A percentile compares a stretch with the other conserved stretches of the same genome.
Conservation (phyloP, 2,797 vertebrate species). For the Eurystomus glaucurus region DNA sequence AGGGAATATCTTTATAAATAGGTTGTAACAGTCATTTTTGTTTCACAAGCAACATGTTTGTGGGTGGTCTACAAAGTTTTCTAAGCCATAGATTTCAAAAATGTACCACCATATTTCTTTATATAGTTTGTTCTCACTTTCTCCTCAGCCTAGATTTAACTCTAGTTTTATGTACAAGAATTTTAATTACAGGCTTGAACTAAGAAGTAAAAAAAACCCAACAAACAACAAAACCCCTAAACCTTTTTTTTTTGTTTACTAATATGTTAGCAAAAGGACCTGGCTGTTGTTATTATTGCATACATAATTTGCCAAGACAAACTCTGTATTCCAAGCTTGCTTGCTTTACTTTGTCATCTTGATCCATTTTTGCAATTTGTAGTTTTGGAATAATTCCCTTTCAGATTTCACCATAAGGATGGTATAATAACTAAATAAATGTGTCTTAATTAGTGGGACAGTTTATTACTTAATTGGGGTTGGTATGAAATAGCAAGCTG, state of each 20-base stretch:
- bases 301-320: neutral
- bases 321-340: neutral
- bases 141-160: neutral
- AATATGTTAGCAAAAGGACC: neutral
- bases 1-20: neutral
- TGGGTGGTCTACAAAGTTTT: neutral
- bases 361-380: neutral
- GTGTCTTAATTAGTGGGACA: neutral
- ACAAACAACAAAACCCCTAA: accelerated
- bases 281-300: neutral
- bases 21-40: neutral
- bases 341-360: neutral
- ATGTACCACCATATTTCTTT: neutral
- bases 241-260: neutral
- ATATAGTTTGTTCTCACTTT: neutral
- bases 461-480: neutral
- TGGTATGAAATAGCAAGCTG: neutral
- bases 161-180: neutral
- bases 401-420: neutral
- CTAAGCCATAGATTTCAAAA: neutral
- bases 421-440: neutral
- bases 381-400: neutral
- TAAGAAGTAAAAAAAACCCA: neutral
- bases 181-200: neutral
- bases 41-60: neutral